Conservation (phyloP, 1,140 invertebrate species). For the Trachymyrmex septentrionalis region DNA sequence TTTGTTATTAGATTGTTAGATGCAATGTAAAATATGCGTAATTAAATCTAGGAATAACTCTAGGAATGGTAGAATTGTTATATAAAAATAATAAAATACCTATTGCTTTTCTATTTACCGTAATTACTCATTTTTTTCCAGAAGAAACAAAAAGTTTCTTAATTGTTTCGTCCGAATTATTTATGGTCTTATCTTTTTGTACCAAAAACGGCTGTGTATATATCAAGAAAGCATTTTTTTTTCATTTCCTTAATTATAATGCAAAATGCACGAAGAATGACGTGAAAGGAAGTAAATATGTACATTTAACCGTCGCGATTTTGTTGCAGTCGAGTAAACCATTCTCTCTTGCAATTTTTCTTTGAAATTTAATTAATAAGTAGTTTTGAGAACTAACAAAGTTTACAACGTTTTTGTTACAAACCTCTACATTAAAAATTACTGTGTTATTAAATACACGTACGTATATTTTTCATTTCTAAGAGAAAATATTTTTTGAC, state of each 20-base stretch:
- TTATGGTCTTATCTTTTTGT: neutral
- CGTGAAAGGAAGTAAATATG: slow-evolving; percentile 25
- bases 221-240: slow-evolving; percentile 5
- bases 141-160: neutral
- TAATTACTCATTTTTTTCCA: neutral
- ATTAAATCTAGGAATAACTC: too few species aligned
- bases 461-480: neutral
- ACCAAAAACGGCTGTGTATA: neutral
- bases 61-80: too few species aligned
- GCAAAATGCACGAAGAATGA: slow-evolving; percentile 23
- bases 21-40: too few species aligned
- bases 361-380: slow-evolving; percentile 61
- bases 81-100: neutral
- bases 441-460: neutral
- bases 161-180: slow-evolving; percentile 10
- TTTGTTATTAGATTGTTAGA: neutral
- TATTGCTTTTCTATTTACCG: neutral
- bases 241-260: slow-evolving; percentile 43
- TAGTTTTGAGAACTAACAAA: slow-evolving; percentile 38
- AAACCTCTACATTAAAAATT: slow-evolving; percentile 17
- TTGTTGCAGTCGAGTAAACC: slow-evolving; percentile 3
- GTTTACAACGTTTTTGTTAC: slow-evolving; percentile 21
- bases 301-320: slow-evolving; percentile 33
- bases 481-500: neutral
- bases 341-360: slow-evolving; percentile 36